phyloP scores from a whole-genome alignment of 2,888 invertebrate genomes.

The Acrocyrtus sp. region DNA sequence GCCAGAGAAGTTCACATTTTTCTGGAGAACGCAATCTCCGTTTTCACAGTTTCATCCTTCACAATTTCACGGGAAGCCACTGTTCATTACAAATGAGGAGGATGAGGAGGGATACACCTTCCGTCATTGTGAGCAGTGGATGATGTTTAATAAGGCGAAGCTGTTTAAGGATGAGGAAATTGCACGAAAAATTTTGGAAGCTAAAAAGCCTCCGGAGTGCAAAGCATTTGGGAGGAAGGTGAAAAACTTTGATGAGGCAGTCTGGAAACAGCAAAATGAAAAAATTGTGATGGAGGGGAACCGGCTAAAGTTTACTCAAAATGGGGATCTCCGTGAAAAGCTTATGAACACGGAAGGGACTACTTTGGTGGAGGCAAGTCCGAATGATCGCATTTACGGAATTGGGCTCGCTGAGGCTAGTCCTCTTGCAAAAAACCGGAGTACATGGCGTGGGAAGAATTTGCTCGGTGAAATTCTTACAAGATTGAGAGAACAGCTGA shows the following conservation, averaged over 20 bases:
- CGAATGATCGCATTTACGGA: conserved; percentile 51
- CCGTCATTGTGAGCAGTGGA: conserved; percentile 54
- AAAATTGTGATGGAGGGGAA: conserved; percentile 52
- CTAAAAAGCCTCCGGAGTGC: conserved; percentile 13
- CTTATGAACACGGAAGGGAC: conserved; percentile 48
- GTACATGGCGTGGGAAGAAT: conserved; percentile 54
- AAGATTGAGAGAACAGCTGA: conserved; percentile 46
- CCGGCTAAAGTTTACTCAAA: conserved; percentile 51
- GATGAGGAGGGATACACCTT: conserved; percentile 36
- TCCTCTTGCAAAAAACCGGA: conserved; percentile 40
- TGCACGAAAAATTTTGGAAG: conserved; percentile 31
- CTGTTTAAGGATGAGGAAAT: conserved; percentile 48
- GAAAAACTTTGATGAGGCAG: conserved; percentile 26
- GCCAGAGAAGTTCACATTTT: conserved; percentile 53
- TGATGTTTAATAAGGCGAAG: conserved; percentile 59
- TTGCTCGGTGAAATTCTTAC: conserved; percentile 52
- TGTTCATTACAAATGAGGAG: conserved; percentile 18
- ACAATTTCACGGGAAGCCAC: conserved; percentile 25
- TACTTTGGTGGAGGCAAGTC: conserved; percentile 54
- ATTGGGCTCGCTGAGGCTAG: conserved; percentile 50
- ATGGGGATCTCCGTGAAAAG: conserved; percentile 21
- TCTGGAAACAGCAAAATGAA: conserved; percentile 49
- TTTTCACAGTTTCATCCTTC: conserved; percentile 54
- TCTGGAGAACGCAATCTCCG: conserved; percentile 38
- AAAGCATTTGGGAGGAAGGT: conserved; percentile 51